Base-by-base conservation (phyloP, 2,888 invertebrate genomes). In the Phragmatobia fuliginosa region DNA sequence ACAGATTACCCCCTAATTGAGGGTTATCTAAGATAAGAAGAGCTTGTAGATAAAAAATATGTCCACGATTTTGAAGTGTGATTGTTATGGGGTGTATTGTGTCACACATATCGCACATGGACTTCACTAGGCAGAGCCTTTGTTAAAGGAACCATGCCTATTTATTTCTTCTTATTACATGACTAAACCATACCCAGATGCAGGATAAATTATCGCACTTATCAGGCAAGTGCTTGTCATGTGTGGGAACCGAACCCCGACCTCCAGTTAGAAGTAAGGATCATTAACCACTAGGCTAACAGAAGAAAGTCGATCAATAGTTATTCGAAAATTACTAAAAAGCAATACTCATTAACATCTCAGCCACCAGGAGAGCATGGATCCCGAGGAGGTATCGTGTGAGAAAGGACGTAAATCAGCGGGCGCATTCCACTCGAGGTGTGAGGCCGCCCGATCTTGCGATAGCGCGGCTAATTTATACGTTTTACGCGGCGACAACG, bases 401-500 rank as follows among this genome's bases (percentile, higher is more conserved):
- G 92, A 90, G 91, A 91, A 90, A 88, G 87, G 85, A 82, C 85
- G 90, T 93, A 92, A 92, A 93, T 93, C 93, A 91, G 85, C 78
- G 74, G 80, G 83, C 85, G 88, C 92, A 93, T 94, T 92, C 94
- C 94, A 85, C 77, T 87, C 94, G 93, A 95, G 94, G 95, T 95
- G 95, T 94, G 94, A 95, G 94, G 94, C 93, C 92, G 90, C 82
- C 85, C 92, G 94, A 94, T 95, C 90, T 85, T 82, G 88, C 88
- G 95, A 95, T 95, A 95, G 90, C 88, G 86, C 85, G 83, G 88
- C 89, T 94, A 95, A 94, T 94, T 95, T 95, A 95, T 95, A 90
- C 91, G 93, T 93, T 94, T 94, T 94, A 94, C 92, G 90, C 92
- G 93, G 91, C 91, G 93, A 94, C 94, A 94, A 92, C 93, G 91